Evolutionary conservation across 1,140 invertebrate species (phyloP).

Genomic region (Hylaeus volcanicus): DNA sequence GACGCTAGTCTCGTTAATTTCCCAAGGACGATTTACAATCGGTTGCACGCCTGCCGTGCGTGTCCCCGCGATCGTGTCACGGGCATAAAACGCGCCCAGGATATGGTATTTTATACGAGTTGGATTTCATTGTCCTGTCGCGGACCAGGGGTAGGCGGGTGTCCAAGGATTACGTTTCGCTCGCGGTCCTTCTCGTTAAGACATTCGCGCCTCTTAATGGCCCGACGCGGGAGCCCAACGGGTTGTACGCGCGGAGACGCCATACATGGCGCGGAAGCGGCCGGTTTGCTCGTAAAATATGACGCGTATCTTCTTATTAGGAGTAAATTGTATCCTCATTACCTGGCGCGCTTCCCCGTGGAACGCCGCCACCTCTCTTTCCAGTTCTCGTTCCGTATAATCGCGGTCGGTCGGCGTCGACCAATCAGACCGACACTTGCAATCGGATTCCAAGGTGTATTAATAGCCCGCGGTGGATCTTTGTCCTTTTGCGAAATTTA

Average conservation of each 20-base stretch:
- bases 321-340: slow-evolving; percentile 77
- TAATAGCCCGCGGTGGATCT: slow-evolving; percentile 10
- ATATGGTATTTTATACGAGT: slow-evolving; percentile 19
- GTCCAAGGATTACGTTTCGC: slow-evolving; percentile 36
- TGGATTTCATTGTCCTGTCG: slow-evolving; percentile 32
- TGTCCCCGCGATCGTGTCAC: slow-evolving; percentile 2
- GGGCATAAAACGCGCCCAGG: slow-evolving; percentile 11
- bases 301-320: slow-evolving; percentile 77
- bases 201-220: slow-evolving; percentile 63
- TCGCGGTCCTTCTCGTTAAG: slow-evolving; percentile 63
- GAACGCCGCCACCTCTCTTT: background rate
- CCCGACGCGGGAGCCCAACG: slow-evolving; percentile 21
- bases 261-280: slow-evolving; percentile 65
- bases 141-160: background rate
- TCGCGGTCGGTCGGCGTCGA: slow-evolving; percentile 18
- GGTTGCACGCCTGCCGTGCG: slow-evolving; percentile 12
- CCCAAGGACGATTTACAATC: slow-evolving; percentile 31
- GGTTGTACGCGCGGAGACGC: slow-evolving; percentile 59
- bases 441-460: slow-evolving; percentile 36
- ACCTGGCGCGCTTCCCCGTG: slow-evolving; percentile 58
- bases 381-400: slow-evolving; percentile 42
- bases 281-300: slow-evolving; percentile 73
- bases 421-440: slow-evolving; percentile 42
- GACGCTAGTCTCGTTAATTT: slow-evolving; percentile 23
- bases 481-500: background rate